A percentile compares a stretch with the other conserved stretches of the same genome.
These are phyloP conservation scores for Cydia splendana DNA, from an alignment of 1,140 invertebrate species.

Conservation along the genomic window DNA sequence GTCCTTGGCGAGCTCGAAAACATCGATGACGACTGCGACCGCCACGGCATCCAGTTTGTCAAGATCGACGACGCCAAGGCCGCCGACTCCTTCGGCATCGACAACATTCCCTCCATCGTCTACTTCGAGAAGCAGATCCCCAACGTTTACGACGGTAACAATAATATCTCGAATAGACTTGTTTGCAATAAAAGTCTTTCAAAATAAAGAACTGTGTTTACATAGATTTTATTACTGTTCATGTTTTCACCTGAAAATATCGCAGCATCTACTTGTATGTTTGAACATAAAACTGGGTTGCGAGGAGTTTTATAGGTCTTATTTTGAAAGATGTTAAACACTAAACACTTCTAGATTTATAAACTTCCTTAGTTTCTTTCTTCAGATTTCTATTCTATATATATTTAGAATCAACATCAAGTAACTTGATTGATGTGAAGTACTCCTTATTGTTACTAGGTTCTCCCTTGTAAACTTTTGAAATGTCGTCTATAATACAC, in stretches of 20 bases:
- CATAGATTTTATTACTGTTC: conserved; percentile 19
- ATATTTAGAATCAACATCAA: not conserved
- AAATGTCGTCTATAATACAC: too few relatives aligned
- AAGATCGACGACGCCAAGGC: conserved; percentile 93
- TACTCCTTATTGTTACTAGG: not conserved
- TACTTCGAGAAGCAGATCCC: conserved; percentile 97
- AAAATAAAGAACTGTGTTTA: conserved; percentile 31
- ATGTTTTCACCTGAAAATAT: conserved; percentile 17
- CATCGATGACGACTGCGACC: conserved; percentile 95
- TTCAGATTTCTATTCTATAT: not conserved
- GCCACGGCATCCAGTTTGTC: conserved; percentile 95
- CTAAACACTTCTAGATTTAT: conserved; percentile 9
- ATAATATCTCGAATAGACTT: conserved; percentile 30
- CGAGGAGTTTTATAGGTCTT: conserved; percentile 21
- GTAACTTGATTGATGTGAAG: not conserved
- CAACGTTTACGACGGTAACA: conserved; percentile 92
- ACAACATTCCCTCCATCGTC: conserved; percentile 91
- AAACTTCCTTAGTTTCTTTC: not conserved
- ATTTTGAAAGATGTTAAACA: conserved; percentile 8
- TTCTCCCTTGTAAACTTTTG: too few relatives aligned
- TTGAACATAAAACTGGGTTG: conserved; percentile 1
- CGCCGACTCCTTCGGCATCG: conserved; percentile 92
- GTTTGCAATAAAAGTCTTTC: conserved; percentile 28
- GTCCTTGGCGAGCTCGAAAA: conserved; percentile 93
- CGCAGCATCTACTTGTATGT: not conserved